Evolutionary conservation across 2,113 vertebrate species (phyloP), one percentile per base, ranked within the genome.

Genomic region (Oreochromis spilurus): DNA sequence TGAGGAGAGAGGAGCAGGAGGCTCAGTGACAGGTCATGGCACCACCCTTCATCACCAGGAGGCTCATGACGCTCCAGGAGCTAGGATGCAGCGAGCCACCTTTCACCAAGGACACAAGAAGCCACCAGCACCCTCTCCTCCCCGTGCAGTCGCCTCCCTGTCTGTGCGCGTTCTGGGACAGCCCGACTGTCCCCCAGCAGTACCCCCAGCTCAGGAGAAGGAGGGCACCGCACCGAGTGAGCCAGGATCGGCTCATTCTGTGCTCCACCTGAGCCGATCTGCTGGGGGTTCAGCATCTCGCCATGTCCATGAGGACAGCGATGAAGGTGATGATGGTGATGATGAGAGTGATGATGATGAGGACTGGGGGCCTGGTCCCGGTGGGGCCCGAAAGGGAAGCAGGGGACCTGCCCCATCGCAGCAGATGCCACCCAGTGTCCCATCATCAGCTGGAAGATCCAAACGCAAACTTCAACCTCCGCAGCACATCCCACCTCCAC

Each of bases 391-490:
- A 21, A 93, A 87, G 53, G 93, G 85, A 11, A 90, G 90, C 58
- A 88, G 67, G 40, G 87, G 52, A 2, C 89, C 92, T n/a, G 91
- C 92, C 1, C 88, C 86, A 24, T 85, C 85, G 3, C 86, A 91
- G 75, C 94, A 93, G 89, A 87, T 93, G 70, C 89, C 92, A 26
- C 81, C 89, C 6, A 91, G 88, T 34, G 65, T 54, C 9, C 91
- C 92, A 2, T 83, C 90, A 7, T 90, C 88, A 29, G 87, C 82
- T 5, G 87, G 55, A 34, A 92, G 96, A 36, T 97, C 96, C 62
- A 93, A 96, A 54, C 95, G 96, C 77, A 97, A 97, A 87, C 96
- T 96, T 78, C 96, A 96, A 72, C 96, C 95, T 21, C 96, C 96
- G 2, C 96, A 96, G 87, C 96, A 97, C 92, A 96, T 97, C 90